Conservation (phyloP, 2,797 vertebrate genomes). For the Hafferia zeledoni region DNA sequence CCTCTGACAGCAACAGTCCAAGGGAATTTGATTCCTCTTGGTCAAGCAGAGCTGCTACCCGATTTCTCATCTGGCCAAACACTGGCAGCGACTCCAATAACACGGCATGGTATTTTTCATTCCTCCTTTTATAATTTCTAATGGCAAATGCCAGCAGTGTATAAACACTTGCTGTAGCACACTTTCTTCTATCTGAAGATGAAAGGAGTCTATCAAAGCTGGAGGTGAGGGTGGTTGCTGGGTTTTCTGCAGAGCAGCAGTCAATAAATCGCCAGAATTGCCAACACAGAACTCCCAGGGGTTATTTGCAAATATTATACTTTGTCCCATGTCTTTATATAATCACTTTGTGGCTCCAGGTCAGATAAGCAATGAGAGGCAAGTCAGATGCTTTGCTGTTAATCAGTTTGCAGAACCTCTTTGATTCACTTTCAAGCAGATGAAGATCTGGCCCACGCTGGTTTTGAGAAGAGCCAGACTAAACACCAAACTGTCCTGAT, state of each 20-base stretch:
- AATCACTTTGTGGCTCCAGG: neutral
- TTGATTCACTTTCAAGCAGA: neutral
- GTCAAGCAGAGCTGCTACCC: neutral
- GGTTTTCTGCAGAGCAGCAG: neutral
- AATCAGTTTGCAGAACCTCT: neutral
- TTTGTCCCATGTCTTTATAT: neutral
- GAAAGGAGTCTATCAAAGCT: neutral
- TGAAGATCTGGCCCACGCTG: neutral
- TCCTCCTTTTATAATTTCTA: neutral
- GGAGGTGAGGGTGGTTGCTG: neutral
- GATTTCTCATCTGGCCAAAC: neutral
- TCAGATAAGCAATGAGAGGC: neutral
- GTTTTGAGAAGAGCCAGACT: neutral
- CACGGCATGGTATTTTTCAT: neutral
- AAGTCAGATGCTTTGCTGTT: neutral
- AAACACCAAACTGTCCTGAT: neutral
- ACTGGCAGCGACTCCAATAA: neutral
- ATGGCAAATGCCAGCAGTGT: neutral
- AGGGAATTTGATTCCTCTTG: neutral
- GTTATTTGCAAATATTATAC: neutral
- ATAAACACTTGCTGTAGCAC: neutral
- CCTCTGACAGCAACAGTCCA: neutral
- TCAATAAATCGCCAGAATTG: neutral
- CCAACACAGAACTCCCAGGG: neutral
- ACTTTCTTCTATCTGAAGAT: neutral